Percentiles rank a stretch among this genome's conserved stretches.
phyloP scores from a whole-genome alignment of 2,797 vertebrate genomes.

The Bufotes viridis region DNA sequence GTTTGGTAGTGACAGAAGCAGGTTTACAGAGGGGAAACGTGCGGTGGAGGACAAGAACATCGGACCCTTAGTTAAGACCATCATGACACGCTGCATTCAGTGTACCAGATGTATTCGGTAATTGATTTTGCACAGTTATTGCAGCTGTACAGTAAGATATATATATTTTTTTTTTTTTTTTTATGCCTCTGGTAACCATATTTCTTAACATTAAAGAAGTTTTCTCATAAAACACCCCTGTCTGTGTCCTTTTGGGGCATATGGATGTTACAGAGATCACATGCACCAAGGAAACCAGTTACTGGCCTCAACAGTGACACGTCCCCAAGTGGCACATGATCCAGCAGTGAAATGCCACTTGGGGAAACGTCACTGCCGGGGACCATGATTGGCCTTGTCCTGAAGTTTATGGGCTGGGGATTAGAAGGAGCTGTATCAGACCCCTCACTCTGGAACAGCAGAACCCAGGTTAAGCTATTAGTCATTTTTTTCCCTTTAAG shows the following conservation, averaged over 20 bases:
- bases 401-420: no score
- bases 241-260: not conserved
- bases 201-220: not conserved
- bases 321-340: no score
- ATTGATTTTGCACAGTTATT: constrained; percentile 3
- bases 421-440: no score
- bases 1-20: constrained; percentile 96
- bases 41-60: constrained; percentile 99
- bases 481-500: no score
- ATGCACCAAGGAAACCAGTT: no score
- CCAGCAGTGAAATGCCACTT: no score
- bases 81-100: constrained; percentile 98
- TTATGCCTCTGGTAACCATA: not conserved
- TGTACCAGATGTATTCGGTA: constrained; percentile 97
- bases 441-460: no score
- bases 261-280: no score
- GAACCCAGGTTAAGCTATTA: no score
- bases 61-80: constrained; percentile 95
- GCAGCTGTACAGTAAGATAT: not conserved
- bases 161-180: not conserved
- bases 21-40: constrained; percentile 91
- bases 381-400: no score
- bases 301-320: no score
- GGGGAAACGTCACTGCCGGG: no score
- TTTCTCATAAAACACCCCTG: not conserved